Conservation (phyloP, 30 jellyfish, hydroid and myxozoan genomes). For the Morbakka virulenta region DNA sequence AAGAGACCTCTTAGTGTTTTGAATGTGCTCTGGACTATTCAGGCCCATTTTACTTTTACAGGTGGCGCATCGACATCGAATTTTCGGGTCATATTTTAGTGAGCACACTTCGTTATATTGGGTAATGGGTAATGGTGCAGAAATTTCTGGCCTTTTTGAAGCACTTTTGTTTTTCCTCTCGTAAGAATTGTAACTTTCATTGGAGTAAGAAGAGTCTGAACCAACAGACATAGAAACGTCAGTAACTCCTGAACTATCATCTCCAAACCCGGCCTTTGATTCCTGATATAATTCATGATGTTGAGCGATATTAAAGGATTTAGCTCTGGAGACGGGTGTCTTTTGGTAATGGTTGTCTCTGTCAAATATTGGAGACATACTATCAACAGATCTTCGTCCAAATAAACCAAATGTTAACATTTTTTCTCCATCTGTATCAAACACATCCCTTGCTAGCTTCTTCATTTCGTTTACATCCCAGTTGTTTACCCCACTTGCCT, state of each 20-base stretch:
- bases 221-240: not conserved
- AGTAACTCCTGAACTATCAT: not conserved
- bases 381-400: no score
- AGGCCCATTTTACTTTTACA: not conserved
- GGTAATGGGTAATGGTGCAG: not conserved
- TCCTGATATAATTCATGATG: no score
- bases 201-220: not conserved
- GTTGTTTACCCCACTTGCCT: no score
- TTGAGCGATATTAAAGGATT: no score
- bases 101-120: not conserved
- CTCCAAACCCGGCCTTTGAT: not conserved
- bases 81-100: not conserved
- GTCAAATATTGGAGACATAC: no score
- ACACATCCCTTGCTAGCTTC: no score
- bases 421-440: no score
- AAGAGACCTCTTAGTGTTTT: not conserved
- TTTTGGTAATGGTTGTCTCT: no score
- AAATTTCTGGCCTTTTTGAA: not conserved
- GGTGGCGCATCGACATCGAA: not conserved
- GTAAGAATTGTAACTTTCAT: not conserved
- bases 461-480: no score
- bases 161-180: not conserved
- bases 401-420: not conserved
- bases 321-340: no score
- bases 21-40: not conserved